Evolutionary conservation across 2,888 invertebrate genomes (phyloP), one percentile per base, ranked within the genome.

Genomic region (Scaptomyza flava): DNA sequence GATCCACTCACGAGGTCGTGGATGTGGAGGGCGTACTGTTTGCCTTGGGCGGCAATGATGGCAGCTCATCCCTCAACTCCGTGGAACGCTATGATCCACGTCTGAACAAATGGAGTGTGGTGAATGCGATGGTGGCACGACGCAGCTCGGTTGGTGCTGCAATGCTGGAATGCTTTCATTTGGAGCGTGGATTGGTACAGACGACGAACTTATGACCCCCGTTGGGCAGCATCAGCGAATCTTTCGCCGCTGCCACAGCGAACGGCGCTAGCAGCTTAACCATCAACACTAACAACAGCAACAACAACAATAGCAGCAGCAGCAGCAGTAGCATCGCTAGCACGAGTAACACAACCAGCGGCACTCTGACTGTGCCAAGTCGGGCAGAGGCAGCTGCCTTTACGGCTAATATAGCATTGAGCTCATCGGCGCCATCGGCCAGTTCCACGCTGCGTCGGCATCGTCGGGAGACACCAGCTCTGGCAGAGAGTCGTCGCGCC

Each of bases 1-100:
- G 95, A 82, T 95, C 95, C 30, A 95, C 95, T 0, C 95, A 95
- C 79, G 95, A 95, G 91, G 93, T 95, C 11, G 94, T 95, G 1
- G 93, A 94, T 61, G 93, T 95, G 62, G 94, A 94, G 63, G 94
- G 94, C 7, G 93, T 91, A 56, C 92, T 95, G 30, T 94, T 94
- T 79, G 94, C 95, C 0, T 87, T 95, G 38, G 95, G 95, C 30
- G 95, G 95, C 30, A 95, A 95, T 79, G 95, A 95, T 84, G 95
- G 95, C 23, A 94, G 94, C 62, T 94, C 94, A 4, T 95, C 95
- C 68, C 91, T 95, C 14, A 95, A 95, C 89, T 94, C 95, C 1
- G 94, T 95, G 30, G 95, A 95, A 87, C 93, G 94, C 70, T 95
- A 94, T 83, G 95, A 95, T 81, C 93, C 94, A 3, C 93, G 93